Conservation (phyloP, 2,888 invertebrate genomes). For the Biston stratarius region DNA sequence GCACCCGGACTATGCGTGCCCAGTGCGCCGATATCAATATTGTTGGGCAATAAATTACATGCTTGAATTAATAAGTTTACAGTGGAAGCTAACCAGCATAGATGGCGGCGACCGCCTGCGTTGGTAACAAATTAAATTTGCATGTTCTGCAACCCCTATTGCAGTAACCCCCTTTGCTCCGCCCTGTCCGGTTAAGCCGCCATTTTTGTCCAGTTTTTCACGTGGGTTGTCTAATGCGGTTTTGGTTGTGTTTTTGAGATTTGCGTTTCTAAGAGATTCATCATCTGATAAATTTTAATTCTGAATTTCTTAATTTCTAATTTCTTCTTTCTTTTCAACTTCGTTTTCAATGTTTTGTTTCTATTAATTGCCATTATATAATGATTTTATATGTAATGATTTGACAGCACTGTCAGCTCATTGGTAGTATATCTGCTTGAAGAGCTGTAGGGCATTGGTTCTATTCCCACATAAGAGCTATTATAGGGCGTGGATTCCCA, state of each 20-base stretch:
- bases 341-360: too few relatives aligned
- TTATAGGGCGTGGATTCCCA: too few relatives aligned
- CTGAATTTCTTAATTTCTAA: too few relatives aligned
- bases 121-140: constrained; percentile 80
- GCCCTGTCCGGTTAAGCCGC: constrained; percentile 60
- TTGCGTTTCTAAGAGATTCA: constrained; percentile 49
- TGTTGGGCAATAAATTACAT: constrained; percentile 73
- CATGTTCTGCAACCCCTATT: constrained; percentile 77
- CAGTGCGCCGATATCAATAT: constrained; percentile 57
- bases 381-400: too few relatives aligned
- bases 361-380: too few relatives aligned
- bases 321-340: too few relatives aligned
- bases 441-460: too few relatives aligned
- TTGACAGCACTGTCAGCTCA: too few relatives aligned
- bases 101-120: constrained; percentile 71
- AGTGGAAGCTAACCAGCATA: constrained; percentile 75
- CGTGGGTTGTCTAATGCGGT: constrained; percentile 52
- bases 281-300: background rate
- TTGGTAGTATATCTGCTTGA: too few relatives aligned
- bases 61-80: constrained; percentile 82
- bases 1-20: constrained; percentile 55
- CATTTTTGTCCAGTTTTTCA: constrained; percentile 62
- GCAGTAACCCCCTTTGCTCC: constrained; percentile 59
- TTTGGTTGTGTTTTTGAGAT: constrained; percentile 58
- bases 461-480: too few relatives aligned